Percentiles rank a stretch among this genome's conserved stretches.
phyloP scores from a whole-genome alignment of 1,140 invertebrate genomes.

The Drosophila auraria region DNA sequence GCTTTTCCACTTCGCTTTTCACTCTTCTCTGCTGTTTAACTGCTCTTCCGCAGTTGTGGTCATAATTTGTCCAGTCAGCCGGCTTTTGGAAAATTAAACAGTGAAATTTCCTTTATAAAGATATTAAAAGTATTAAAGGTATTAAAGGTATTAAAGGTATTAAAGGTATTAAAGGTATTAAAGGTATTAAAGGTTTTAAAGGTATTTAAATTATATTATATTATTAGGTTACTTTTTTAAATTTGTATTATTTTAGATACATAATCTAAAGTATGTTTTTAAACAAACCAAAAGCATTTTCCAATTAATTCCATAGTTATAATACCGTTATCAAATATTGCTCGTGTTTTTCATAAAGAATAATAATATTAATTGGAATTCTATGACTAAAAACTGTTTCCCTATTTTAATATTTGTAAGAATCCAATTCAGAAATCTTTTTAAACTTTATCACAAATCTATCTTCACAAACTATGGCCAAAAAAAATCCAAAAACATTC shows the following conservation, averaged over 20 bases:
- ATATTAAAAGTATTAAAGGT: background rate
- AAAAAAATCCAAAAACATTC: background rate
- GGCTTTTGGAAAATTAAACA: slow-evolving; percentile 20
- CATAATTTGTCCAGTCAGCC: slow-evolving; percentile 52
- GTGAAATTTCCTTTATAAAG: background rate
- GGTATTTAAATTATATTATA: too few species aligned
- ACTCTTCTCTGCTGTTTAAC: slow-evolving; percentile 19
- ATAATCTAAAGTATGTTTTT: too few species aligned
- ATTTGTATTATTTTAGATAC: background rate
- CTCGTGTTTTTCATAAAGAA: too few species aligned
- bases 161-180: too few species aligned
- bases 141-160: too few species aligned
- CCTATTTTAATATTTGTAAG: background rate
- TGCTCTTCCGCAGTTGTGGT: slow-evolving; percentile 41
- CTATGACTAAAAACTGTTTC: background rate
- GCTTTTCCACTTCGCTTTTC: slow-evolving; percentile 11
- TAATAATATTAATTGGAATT: too few species aligned
- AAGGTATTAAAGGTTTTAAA: too few species aligned
- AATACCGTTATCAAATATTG: too few species aligned
- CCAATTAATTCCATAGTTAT: too few species aligned
- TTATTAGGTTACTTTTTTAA: too few species aligned
- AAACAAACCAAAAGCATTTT: too few species aligned
- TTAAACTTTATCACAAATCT: background rate
- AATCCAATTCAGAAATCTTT: background rate
- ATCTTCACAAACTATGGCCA: background rate